Conservation (phyloP, 2,113 vertebrate genomes). For the Aix galericulata region DNA sequence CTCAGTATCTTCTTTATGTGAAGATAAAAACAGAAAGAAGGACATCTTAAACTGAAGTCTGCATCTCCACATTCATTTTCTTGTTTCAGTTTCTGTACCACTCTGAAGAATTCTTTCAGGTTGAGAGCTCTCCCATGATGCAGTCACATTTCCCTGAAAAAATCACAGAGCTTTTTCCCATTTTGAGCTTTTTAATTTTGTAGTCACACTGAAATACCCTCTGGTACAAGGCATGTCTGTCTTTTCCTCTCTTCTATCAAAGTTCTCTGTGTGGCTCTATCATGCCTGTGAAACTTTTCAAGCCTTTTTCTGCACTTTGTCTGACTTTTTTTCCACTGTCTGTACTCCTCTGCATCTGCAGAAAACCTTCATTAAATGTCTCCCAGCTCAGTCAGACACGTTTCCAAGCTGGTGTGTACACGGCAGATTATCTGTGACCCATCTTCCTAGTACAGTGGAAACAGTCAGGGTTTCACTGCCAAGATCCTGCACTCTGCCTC, state of each 20-base stretch:
- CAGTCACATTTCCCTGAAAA: background rate
- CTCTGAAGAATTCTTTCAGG: background rate
- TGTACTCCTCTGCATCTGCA: background rate
- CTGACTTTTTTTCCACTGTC: background rate
- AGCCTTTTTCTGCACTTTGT: background rate
- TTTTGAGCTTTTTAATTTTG: background rate
- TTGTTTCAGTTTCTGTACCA: background rate
- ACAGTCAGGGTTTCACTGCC: background rate
- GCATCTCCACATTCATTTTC: background rate
- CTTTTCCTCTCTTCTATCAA: background rate
- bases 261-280: background rate
- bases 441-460: background rate
- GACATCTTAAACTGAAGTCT: background rate
- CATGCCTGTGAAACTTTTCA: background rate
- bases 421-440: background rate
- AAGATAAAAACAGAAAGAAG: background rate
- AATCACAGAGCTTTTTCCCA: fast-evolving
- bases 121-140: fast-evolving
- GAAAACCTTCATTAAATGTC: background rate
- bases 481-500: background rate
- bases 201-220: background rate
- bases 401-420: background rate
- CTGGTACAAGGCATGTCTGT: background rate
- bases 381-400: background rate
- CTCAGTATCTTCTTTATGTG: background rate